These are phyloP conservation scores for Electrophaes corylata DNA, from an alignment of 2,888 invertebrate genomes.

Conservation along the genomic window DNA sequence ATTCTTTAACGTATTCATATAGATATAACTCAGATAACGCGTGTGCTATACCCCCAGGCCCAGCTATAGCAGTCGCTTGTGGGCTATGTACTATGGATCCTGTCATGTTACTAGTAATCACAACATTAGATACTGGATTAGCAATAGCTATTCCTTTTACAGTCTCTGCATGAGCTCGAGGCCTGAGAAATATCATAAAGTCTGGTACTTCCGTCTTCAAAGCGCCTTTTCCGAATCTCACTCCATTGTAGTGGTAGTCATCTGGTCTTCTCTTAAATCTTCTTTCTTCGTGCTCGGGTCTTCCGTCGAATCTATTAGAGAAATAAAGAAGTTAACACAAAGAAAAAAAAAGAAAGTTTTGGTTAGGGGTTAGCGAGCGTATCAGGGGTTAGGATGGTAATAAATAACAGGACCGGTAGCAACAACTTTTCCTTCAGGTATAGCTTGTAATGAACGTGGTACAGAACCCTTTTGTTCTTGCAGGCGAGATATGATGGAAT, in stretches of 20 bases:
- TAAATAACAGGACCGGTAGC: slow-evolving; percentile 90
- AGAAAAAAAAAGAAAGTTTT: slow-evolving; percentile 36
- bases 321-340: slow-evolving; percentile 57
- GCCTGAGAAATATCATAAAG: slow-evolving; percentile 79
- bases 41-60: slow-evolving; percentile 90
- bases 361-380: slow-evolving; percentile 50
- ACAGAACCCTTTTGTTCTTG: slow-evolving; percentile 68
- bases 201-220: slow-evolving; percentile 47
- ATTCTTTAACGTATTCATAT: slow-evolving; percentile 65
- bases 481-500: slow-evolving; percentile 76
- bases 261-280: slow-evolving; percentile 50
- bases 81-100: slow-evolving; percentile 88
- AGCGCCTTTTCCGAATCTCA: slow-evolving; percentile 55
- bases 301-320: slow-evolving; percentile 68
- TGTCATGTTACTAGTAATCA: slow-evolving; percentile 84
- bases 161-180: slow-evolving; percentile 87
- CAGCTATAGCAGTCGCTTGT: slow-evolving; percentile 88
- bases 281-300: slow-evolving; percentile 47
- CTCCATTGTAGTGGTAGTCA: slow-evolving; percentile 63
- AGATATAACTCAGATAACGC: slow-evolving; percentile 89
- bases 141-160: slow-evolving; percentile 88
- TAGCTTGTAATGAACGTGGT: slow-evolving; percentile 72
- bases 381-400: slow-evolving; percentile 78
- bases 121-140: slow-evolving; percentile 87
- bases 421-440: slow-evolving; percentile 87